Evolutionary conservation across 2,888 invertebrate genomes (phyloP), one percentile per base, ranked within the genome.

Genomic region (Omphaloscelis lunosa): DNA sequence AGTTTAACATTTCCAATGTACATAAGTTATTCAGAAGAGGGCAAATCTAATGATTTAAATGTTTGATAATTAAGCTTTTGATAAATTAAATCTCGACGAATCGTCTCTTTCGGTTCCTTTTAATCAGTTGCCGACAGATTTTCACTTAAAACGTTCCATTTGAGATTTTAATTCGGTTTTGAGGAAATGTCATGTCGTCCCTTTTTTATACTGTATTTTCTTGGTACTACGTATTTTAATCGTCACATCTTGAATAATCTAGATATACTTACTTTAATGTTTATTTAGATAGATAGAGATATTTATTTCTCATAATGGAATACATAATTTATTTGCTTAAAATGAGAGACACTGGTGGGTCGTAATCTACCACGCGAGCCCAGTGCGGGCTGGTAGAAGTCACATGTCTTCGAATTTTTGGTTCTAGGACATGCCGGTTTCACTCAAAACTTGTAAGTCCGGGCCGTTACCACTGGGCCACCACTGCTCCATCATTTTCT

Each of bases 51-150:
- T 29, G 29, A 62, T 34, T 62, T 1, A 62, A 34, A 34, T 62
- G 15, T 39, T 34, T n/a, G 62, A 23, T 62, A 39, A 62, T 62
- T 62, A 12, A 34, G 15, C 34, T 39, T 63, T 63, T n/a, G 39
- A n/a, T n/a, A n/a, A 63, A 39, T 17, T 63, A 17, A 17, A 63
- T 65, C 41, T 20, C 20, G 3, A 27, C 9, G n/a, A 41, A 41
- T 7, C 23, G 23, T 12, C 23, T 27, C 65, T 41, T 9, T 27
- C 6, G 17, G 65, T 27, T 34, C 3, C 8, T 62, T 62, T 65
- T 65, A 65, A 65, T 65, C 20, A 27, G 65, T 65, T 17, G 11
- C n/a, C 41, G 17, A 20, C n/a, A 65, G 65, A 41, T 65, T 41
- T 65, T 65, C 65, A 65, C 27, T 27, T 27, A 45, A 45, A 65